Evolutionary conservation across 2,113 vertebrate genomes (phyloP).

Genomic region (Neomonachus schauinslandi): DNA sequence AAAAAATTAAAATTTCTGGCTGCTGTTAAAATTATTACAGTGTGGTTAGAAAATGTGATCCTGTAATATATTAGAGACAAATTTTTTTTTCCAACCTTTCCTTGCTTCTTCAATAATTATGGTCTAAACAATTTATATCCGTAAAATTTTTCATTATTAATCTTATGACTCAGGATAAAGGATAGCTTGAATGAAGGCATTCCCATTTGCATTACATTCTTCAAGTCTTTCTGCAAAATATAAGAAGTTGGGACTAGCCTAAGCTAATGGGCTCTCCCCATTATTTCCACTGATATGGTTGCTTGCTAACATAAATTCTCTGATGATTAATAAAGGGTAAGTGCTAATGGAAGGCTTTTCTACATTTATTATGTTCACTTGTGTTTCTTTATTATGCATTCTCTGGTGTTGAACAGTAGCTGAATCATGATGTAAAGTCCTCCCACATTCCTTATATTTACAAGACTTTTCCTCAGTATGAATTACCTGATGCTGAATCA

Average conservation of each 20-base stretch:
- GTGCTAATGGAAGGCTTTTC: slow-evolving; percentile 41
- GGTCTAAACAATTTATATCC: neutral
- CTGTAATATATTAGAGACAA: neutral
- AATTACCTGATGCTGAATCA: neutral
- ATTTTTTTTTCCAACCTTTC: neutral
- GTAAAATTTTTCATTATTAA: neutral
- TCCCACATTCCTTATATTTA: neutral
- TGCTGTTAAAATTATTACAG: neutral
- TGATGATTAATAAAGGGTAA: slow-evolving; percentile 44
- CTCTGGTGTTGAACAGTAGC: neutral
- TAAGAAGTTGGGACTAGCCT: neutral
- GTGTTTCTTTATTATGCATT: neutral
- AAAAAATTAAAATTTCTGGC: slow-evolving; percentile 16
- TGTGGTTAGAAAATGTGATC: neutral
- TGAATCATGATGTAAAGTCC: neutral
- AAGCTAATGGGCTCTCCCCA: neutral
- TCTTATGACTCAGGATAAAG: neutral
- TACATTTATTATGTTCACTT: neutral
- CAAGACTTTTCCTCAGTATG: neutral
- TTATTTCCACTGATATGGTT: neutral
- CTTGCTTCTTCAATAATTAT: neutral
- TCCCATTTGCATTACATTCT: neutral
- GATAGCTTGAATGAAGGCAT: neutral
- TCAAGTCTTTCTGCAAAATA: neutral
- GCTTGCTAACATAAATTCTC: slow-evolving; percentile 64